A percentile compares a stretch with the other conserved stretches of the same genome.
Conservation (phyloP, 92 coral and sea anemone species). For the Porites rus region DNA sequence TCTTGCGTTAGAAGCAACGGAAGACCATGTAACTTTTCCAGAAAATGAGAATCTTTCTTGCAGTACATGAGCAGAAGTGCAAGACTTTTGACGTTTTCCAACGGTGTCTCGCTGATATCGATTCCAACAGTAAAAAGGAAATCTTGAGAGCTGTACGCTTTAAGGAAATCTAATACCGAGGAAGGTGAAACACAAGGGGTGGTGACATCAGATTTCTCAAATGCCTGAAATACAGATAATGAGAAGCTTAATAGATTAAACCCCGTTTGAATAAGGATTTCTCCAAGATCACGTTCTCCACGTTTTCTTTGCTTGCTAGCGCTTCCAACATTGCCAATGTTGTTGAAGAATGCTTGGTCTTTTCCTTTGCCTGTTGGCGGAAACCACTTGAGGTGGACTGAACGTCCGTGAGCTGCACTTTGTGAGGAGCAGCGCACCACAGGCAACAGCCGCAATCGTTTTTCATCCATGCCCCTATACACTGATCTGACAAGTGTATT, state of each 20-base stretch:
- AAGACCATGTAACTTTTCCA: conserved; percentile 56
- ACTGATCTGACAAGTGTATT: conserved; percentile 56
- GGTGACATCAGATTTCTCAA: conserved; percentile 20
- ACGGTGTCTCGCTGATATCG: conserved; percentile 51
- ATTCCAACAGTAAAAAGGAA: conserved; percentile 39
- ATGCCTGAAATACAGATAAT: conserved; percentile 11
- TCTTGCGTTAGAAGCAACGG: conserved; percentile 90
- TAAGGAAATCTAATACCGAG: conserved; percentile 43
- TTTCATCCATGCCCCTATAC: conserved; percentile 47
- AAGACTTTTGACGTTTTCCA: conserved; percentile 39
- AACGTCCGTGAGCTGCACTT: not conserved
- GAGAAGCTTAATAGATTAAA: conserved; percentile 57
- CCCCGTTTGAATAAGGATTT: conserved; percentile 51
- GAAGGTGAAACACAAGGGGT: conserved; percentile 33
- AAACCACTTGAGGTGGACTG: conserved; percentile 31
- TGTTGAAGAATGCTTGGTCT: conserved; percentile 55
- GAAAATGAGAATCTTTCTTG: conserved; percentile 39
- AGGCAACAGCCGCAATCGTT: conserved; percentile 55
- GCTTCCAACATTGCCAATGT: not conserved
- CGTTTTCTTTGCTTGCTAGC: not conserved
- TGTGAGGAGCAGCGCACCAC: conserved; percentile 36
- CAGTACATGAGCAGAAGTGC: conserved; percentile 71
- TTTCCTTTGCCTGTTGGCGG: conserved; percentile 54
- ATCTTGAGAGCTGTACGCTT: conserved; percentile 27
- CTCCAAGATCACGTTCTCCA: not conserved